These are phyloP conservation scores for Pentalonia nigronervosa DNA, from an alignment of 1,140 invertebrate species.

Conservation along the genomic window DNA sequence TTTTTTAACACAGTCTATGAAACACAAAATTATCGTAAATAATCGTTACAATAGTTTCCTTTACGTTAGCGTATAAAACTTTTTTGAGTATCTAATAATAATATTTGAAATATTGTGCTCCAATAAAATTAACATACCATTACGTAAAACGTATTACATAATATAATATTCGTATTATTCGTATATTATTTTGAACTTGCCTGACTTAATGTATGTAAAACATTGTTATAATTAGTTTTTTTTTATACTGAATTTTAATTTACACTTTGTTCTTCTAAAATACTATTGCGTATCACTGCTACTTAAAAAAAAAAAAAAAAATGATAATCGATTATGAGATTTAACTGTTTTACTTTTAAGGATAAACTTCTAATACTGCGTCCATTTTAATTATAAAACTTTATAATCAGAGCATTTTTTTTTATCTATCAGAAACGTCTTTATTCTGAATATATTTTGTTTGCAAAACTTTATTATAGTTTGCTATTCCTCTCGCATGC, in stretches of 20 bases:
- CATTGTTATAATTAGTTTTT: not conserved
- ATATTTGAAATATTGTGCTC: not conserved
- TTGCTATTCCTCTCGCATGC: not conserved
- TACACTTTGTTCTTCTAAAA: not conserved
- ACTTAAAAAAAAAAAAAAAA: not conserved
- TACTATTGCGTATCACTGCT: not conserved
- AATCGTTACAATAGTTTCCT: not conserved
- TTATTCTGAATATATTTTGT: slow-evolving; percentile 7
- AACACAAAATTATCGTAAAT: not conserved
- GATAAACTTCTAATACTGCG: not conserved
- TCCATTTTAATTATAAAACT: slow-evolving; percentile 6
- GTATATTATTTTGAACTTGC: not conserved
- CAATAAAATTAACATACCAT: not conserved
- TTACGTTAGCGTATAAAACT: not conserved
- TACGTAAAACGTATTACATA: not conserved
- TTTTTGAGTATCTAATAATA: not conserved
- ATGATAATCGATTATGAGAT: not conserved
- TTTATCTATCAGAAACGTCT: slow-evolving; percentile 5
- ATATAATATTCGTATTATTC: not conserved
- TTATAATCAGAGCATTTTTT: not conserved
- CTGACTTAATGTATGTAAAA: not conserved
- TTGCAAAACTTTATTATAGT: slow-evolving; percentile 1
- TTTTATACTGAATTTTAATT: not conserved
- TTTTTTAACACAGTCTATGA: not conserved
- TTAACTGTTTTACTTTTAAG: not conserved